Percentiles rank a stretch among this genome's conserved stretches.
phyloP scores from a whole-genome alignment of 2,888 invertebrate species.

The Nomada fabriciana region DNA sequence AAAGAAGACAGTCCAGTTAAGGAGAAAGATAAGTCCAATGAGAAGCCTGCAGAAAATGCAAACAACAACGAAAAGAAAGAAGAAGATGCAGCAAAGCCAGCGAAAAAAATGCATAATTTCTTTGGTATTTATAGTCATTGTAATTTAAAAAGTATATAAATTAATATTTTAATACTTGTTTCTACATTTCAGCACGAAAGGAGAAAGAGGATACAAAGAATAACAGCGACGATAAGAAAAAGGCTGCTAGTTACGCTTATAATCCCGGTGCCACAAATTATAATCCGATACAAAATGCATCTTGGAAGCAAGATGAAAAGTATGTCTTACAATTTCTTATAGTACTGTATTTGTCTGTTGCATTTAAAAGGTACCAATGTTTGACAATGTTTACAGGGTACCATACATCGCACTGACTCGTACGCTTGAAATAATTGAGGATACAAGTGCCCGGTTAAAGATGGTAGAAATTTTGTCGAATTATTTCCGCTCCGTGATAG shows the following conservation, averaged over 20 bases:
- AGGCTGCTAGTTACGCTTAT: conserved; percentile 85
- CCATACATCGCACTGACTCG: conserved; percentile 96
- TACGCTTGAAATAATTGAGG: conserved; percentile 96
- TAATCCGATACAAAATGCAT: conserved; percentile 93
- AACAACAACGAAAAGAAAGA: conserved; percentile 58
- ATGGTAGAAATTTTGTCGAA: conserved; percentile 97
- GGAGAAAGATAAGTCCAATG: conserved; percentile 57
- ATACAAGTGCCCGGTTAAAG: conserved; percentile 92
- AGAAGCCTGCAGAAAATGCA: conserved; percentile 16
- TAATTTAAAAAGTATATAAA: not conserved
- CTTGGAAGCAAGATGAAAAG: conserved; percentile 91
- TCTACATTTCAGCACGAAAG: conserved; percentile 59
- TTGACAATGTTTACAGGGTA: conserved; percentile 86
- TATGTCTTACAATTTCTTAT: conserved; percentile 79
- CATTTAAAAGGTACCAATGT: not conserved
- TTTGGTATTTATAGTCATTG: conserved; percentile 69
- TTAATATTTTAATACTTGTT: conserved; percentile 19
- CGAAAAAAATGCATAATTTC: conserved; percentile 73
- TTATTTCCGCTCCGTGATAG: conserved; percentile 95
- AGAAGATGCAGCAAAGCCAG: conserved; percentile 53
- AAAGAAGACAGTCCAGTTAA: conserved; percentile 62
- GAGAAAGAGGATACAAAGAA: conserved; percentile 67
- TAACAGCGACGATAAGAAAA: conserved; percentile 63
- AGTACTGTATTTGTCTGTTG: not conserved
- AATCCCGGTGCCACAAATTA: conserved; percentile 91